These are phyloP conservation scores for Glareola pratincola DNA, from an alignment of 2,113 vertebrate species.

Conservation along the genomic window DNA sequence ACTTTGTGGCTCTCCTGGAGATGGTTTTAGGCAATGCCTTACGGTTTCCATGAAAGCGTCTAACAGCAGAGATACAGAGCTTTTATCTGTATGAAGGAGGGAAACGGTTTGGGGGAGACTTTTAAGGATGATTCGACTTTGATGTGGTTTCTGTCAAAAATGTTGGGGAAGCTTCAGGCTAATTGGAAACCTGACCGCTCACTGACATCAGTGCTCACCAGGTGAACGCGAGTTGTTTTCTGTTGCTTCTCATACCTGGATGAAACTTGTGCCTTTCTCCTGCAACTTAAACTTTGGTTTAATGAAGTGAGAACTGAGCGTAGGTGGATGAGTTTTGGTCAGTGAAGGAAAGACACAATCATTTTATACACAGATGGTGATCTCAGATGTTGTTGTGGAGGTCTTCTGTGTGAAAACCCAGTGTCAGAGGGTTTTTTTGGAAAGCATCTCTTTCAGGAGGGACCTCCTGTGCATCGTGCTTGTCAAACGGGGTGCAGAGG, in stretches of 20 bases:
- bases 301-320: background rate
- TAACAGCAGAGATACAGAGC: background rate
- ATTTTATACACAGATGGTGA: background rate
- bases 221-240: background rate
- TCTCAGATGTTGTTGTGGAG: background rate
- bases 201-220: background rate
- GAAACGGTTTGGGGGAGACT: background rate
- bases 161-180: background rate
- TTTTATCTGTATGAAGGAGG: background rate
- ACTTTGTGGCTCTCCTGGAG: background rate
- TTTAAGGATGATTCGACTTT: background rate
- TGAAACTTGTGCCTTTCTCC: background rate
- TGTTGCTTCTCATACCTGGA: background rate
- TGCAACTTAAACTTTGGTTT: background rate
- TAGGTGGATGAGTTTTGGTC: background rate
- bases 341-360: background rate
- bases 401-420: background rate
- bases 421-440: background rate
- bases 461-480: background rate
- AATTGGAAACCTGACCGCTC: background rate
- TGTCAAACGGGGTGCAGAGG: background rate
- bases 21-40: conserved; percentile 2
- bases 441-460: background rate
- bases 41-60: background rate
- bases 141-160: background rate